These are phyloP conservation scores for Oryzias curvinotus DNA, from an alignment of 2,113 vertebrate species.

Conservation along the genomic window DNA sequence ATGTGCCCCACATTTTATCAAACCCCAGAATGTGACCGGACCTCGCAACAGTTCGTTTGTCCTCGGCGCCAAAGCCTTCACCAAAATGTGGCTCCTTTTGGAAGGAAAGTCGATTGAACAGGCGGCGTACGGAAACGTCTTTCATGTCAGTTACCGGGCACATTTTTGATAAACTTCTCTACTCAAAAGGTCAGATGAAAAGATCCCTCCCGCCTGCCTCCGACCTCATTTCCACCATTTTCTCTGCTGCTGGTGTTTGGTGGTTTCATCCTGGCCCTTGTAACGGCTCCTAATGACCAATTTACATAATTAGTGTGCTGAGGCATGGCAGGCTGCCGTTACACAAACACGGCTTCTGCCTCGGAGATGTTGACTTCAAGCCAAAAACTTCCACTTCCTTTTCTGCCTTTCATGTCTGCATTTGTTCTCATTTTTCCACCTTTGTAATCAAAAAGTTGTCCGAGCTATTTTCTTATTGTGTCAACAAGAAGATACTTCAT, in stretches of 20 bases:
- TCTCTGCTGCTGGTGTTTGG: conserved; percentile 9
- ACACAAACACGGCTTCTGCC: conserved; percentile 9
- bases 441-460: background rate
- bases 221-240: conserved; percentile 35
- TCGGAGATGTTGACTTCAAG: conserved; percentile 10
- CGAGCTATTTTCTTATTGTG: background rate
- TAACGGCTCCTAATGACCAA: conserved; percentile 63
- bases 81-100: background rate
- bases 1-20: background rate
- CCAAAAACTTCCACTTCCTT: conserved; percentile 23
- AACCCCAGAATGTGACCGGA: background rate
- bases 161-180: conserved; percentile 16
- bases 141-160: background rate
- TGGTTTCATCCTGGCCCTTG: conserved; percentile 46
- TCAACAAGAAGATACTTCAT: background rate
- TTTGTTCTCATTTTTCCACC: conserved; percentile 11
- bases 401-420: conserved; percentile 16
- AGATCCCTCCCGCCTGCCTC: conserved; percentile 17
- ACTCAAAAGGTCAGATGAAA: conserved; percentile 16
- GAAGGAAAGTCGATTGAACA: background rate
- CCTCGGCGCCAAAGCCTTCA: conserved; percentile 1
- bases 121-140: background rate
- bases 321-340: conserved; percentile 49
- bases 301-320: conserved; percentile 71
- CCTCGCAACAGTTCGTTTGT: background rate